A percentile compares a stretch with the other conserved stretches of the same genome.
These are phyloP conservation scores for Mesaphorura yosii DNA, from an alignment of 1,140 invertebrate genomes.

Conservation along the genomic window DNA sequence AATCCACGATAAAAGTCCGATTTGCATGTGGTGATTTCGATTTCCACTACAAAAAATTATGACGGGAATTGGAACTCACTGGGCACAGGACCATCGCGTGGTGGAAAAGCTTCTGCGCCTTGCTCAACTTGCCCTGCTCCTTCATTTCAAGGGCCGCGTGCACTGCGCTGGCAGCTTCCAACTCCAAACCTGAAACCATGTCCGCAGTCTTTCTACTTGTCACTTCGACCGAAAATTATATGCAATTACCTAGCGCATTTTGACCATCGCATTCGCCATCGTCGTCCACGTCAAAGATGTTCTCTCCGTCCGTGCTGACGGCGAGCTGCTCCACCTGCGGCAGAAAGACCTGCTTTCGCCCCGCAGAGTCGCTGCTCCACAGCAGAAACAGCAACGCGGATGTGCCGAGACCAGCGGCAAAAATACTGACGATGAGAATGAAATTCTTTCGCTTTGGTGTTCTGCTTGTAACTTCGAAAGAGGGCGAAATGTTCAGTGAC, in stretches of 20 bases:
- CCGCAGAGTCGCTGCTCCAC: too few species aligned
- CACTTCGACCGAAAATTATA: neutral
- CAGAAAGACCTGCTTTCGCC: too few species aligned
- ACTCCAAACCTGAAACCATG: slow-evolving; percentile 24
- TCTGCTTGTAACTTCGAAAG: too few species aligned
- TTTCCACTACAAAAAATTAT: slow-evolving; percentile 73
- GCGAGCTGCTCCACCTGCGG: too few species aligned
- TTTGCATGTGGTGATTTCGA: too few species aligned
- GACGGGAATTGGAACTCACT: slow-evolving; percentile 67
- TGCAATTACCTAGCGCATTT: slow-evolving; percentile 25
- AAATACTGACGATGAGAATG: too few species aligned
- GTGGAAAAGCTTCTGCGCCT: slow-evolving; percentile 22
- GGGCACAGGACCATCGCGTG: slow-evolving; percentile 61
- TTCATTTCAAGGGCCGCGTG: slow-evolving; percentile 19
- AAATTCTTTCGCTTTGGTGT: too few species aligned
- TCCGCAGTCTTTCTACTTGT: neutral
- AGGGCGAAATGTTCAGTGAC: too few species aligned
- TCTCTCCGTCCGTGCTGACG: too few species aligned
- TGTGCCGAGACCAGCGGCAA: too few species aligned
- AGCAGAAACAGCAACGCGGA: too few species aligned
- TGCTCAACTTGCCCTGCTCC: slow-evolving; percentile 12
- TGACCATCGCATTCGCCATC: slow-evolving; percentile 29
- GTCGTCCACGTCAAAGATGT: slow-evolving; percentile 10
- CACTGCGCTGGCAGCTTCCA: slow-evolving; percentile 43
- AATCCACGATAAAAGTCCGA: slow-evolving; percentile 74